These are phyloP conservation scores for Aurelia aurita complex sp. Pacific DNA, from an alignment of 30 jellyfish, hydroid and myxozoan genomes.

Conservation along the genomic window DNA sequence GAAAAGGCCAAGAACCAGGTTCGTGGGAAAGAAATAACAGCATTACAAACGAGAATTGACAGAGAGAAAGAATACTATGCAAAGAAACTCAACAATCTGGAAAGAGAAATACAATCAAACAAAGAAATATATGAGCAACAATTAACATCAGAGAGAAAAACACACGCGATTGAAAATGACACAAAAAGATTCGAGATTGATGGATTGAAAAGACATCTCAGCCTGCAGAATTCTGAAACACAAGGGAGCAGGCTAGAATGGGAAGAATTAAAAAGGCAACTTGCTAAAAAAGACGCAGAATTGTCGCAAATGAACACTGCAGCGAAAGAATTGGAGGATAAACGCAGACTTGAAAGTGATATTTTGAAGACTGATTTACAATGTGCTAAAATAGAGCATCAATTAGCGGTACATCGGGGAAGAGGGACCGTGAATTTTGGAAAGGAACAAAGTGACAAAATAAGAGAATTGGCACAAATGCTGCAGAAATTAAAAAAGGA, in stretches of 20 bases:
- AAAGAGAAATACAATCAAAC: constrained; percentile 29
- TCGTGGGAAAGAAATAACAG: constrained; percentile 39
- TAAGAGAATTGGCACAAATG: constrained; percentile 39
- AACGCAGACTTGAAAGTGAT: constrained; percentile 18
- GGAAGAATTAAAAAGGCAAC: constrained; percentile 50
- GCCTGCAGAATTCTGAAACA: constrained; percentile 49
- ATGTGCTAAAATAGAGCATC: constrained; percentile 54
- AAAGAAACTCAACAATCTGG: constrained; percentile 46
- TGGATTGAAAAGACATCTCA: constrained; percentile 55
- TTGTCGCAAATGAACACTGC: constrained; percentile 8
- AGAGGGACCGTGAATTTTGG: constrained; percentile 23
- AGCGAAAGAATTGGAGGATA: background rate
- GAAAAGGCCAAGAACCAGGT: constrained; percentile 40
- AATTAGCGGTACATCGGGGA: constrained; percentile 17
- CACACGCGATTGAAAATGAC: constrained; percentile 67
- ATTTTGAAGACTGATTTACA: constrained; percentile 42
- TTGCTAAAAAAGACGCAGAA: constrained; percentile 51
- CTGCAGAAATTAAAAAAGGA: constrained; percentile 41
- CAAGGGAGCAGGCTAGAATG: constrained; percentile 52
- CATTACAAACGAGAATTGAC: constrained; percentile 50
- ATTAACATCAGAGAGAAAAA: constrained; percentile 43
- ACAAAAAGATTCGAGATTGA: constrained; percentile 67
- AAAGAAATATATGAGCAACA: constrained; percentile 49
- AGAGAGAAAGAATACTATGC: constrained; percentile 46
- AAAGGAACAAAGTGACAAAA: constrained; percentile 33